These are phyloP conservation scores for Xenopus borealis DNA, from an alignment of 2,113 vertebrate genomes.

Conservation along the genomic window DNA sequence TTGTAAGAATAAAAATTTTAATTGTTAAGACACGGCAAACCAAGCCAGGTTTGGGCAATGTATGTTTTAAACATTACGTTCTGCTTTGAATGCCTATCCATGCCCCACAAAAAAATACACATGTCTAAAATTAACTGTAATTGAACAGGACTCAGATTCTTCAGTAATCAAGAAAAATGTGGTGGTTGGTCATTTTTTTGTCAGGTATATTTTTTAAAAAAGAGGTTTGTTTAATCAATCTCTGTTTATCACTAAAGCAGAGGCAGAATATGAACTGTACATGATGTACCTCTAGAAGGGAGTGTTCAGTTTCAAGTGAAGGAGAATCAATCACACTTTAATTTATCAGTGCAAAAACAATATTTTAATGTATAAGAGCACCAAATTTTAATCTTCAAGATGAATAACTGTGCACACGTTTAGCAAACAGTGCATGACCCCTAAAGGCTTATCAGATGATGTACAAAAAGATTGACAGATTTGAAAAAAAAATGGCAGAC, in stretches of 20 bases:
- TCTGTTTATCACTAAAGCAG: conserved; percentile 37
- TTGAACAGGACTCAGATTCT: conserved; percentile 41
- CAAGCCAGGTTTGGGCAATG: neutral
- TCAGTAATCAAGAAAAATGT: conserved; percentile 43
- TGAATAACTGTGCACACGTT: too few species aligned
- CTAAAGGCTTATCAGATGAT: too few species aligned
- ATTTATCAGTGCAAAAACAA: conserved; percentile 8
- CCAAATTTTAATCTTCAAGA: too few species aligned
- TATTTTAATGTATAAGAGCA: too few species aligned
- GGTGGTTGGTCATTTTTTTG: conserved; percentile 41
- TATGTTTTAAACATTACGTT: conserved; percentile 32
- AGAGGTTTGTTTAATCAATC: conserved; percentile 42
- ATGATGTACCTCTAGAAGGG: conserved; percentile 15
- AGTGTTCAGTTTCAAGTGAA: conserved; percentile 28
- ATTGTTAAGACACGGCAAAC: too few species aligned
- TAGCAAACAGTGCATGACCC: too few species aligned
- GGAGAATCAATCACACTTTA: conserved; percentile 20
- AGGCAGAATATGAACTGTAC: conserved; percentile 35
- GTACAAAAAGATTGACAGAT: too few species aligned
- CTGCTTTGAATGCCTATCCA: conserved; percentile 18
- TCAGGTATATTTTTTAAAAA: conserved; percentile 36
- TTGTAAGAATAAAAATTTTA: too few species aligned
- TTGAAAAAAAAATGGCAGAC: too few species aligned
- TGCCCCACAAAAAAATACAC: conserved; percentile 15
- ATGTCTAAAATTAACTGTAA: conserved; percentile 39